Evolutionary conservation across 2,888 invertebrate genomes (phyloP), one percentile per base, ranked within the genome.

Genomic region (Philaethria dido): DNA sequence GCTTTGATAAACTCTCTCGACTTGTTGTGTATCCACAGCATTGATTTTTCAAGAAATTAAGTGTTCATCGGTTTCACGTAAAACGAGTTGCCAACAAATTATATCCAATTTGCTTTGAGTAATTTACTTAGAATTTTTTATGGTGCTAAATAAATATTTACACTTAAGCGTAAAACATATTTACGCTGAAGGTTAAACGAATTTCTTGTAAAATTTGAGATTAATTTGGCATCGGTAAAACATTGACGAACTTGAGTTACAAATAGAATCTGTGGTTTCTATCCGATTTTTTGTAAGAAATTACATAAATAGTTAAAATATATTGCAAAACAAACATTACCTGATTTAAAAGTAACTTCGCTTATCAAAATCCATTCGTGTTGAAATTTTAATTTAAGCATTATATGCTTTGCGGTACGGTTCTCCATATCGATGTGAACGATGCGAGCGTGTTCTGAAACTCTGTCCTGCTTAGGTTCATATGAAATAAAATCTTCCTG

Each of bases 351-450:
- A 45, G 95, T 94, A 75, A 98, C 94, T 89, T 98, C 98, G 86
- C 98, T 98, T 79, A 98, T 94, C 73, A 98, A 93, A 71, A 98
- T 95, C 98, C 98, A 98, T 81, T 96, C 95, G 74, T 96, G 94
- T 70, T 95, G 95, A 82, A 97, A 97, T 78, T 93, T 94, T 16
- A 98, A 93, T 77, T 95, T 94, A 77, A 96, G 80, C 92, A 95
- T 95, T 74, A 98, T 94, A 82, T 95, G 96, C 78, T 94, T 94
- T 0, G 96, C 98, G 0, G 96, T 94, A 69, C 95, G 93, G 78
- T 96, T 94, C 73, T 95, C 94, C 57, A 98, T 92, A 62, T 95
- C 94, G 55, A 98, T 94, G 76, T 95, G 95, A 48, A 98, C 93
- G 78, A 95, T 94, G 33, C 94, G 87, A 3, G 94, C 94, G 36